These are phyloP conservation scores for Pterophyllum scalare DNA, from an alignment of 2,113 vertebrate species.

Conservation along the genomic window DNA sequence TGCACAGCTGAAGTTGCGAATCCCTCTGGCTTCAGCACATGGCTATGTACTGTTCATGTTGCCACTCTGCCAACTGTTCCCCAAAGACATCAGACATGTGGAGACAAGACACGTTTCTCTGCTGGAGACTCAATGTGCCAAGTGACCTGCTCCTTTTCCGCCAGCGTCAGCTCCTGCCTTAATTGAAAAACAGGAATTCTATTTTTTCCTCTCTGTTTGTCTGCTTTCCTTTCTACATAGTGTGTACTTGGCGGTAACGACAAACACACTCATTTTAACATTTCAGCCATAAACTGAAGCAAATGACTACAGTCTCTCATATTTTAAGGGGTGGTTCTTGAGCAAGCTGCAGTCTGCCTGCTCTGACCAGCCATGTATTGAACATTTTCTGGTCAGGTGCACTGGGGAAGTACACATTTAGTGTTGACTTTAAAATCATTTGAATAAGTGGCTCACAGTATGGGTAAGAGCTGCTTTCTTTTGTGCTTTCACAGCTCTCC, in stretches of 20 bases:
- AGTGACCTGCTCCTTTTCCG: slow-evolving; percentile 4
- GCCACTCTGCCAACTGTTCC: slow-evolving; percentile 20
- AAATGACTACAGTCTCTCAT: not conserved
- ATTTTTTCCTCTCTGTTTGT: not conserved
- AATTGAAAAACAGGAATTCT: not conserved
- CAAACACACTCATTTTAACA: not conserved
- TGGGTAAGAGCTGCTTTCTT: too few relatives aligned
- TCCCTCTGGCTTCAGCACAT: slow-evolving; percentile 48
- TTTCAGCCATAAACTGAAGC: not conserved
- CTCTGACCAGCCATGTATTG: not conserved
- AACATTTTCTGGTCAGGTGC: not conserved
- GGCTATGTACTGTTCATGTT: not conserved
- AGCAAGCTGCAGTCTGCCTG: not conserved
- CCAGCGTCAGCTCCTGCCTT: not conserved
- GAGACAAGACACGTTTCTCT: slow-evolving; percentile 39
- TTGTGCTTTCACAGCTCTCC: not conserved
- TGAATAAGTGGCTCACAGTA: too few relatives aligned
- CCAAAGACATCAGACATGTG: slow-evolving; percentile 43
- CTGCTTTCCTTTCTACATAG: not conserved
- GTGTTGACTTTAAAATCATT: too few relatives aligned
- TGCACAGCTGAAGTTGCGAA: slow-evolving; percentile 45
- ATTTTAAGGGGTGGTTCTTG: not conserved
- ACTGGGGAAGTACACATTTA: not conserved
- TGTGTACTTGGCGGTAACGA: not conserved
- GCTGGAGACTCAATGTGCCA: slow-evolving; percentile 24